Evolutionary conservation across 2,888 invertebrate genomes (phyloP), one percentile per base, ranked within the genome.

Genomic region (Tipula lateralis): DNA sequence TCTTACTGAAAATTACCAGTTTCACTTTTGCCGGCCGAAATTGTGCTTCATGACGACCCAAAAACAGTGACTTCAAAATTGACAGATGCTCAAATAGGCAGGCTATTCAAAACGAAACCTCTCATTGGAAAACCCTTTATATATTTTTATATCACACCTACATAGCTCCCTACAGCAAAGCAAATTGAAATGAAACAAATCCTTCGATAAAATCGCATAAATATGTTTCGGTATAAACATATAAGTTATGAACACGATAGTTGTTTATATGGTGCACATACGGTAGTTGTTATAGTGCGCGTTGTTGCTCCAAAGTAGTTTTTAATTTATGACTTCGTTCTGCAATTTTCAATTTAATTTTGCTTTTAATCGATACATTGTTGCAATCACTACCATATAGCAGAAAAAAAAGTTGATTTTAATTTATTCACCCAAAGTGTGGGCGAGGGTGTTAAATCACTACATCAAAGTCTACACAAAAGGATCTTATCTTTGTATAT

Each of bases 261-360:
- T 66, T 66, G 66, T 66, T 66, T n/a, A n/a, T 66, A 66, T 66
- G 24, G 24, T 24, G 24, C 9, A 66, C 7, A 66, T 66, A 66
- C 66, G 9, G 66, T 66, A 66, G 66, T 66, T 44, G 19, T 44
- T 44, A 1, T 44, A 32, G 32, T 44, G 44, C 44, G 2, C 44
- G n/a, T 44, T n/a, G 44, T 44, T 66, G 9, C 24, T n/a, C 66
- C 24, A 66, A 24, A 66, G 66, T 66, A 66, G 66, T 66, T 66
- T 66, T 66, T 66, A 66, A 66, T 66, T 66, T 66, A 66, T 66
- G 66, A 66, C 66, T 66, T 66, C 66, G 24, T 66, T 66, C 24
- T 9, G 24, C 66, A 12, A 66, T 66, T 66, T 66, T 66, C 66
- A 66, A 66, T 66, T 66, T 24, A 66, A 24, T 66, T 66, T 66